Evolutionary conservation across 2,888 invertebrate genomes (phyloP).

Genomic region (Caenorhabditis sp.): DNA sequence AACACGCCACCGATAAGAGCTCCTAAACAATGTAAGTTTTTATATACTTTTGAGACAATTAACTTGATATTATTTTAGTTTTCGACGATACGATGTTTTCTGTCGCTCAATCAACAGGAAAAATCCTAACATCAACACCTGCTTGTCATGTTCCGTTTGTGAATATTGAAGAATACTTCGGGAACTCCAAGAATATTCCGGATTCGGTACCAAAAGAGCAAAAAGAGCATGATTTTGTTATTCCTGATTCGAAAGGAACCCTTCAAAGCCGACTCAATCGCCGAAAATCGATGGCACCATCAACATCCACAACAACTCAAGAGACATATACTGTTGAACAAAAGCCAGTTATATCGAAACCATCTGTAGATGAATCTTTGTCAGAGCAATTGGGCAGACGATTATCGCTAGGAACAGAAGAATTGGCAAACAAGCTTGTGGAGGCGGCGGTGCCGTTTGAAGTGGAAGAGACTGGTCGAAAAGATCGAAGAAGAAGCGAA

Average conservation of each 20-base stretch:
- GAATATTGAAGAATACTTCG: constrained; percentile 23
- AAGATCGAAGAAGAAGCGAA: constrained; percentile 37
- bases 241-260: constrained; percentile 10
- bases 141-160: constrained; percentile 21
- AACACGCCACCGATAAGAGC: constrained; percentile 5
- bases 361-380: constrained; percentile 13
- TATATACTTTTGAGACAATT: neutral
- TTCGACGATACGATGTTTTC: constrained; percentile 11
- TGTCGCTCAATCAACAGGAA: constrained; percentile 5
- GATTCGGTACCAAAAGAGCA: neutral
- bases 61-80: constrained; percentile 10
- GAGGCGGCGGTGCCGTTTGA: constrained; percentile 1
- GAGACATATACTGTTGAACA: no score
- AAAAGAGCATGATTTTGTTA: constrained; percentile 7
- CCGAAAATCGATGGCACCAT: constrained; percentile 1
- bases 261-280: neutral
- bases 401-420: constrained; percentile 27
- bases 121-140: constrained; percentile 31
- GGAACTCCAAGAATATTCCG: constrained; percentile 14
- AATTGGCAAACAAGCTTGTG: constrained; percentile 6
- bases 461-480: constrained; percentile 23
- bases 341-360: neutral
- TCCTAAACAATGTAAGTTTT: constrained; percentile 4
- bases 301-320: no score
- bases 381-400: constrained; percentile 26